These are phyloP conservation scores for Enteromius fasciolatus DNA, from an alignment of 2,797 vertebrate genomes.

Conservation along the genomic window DNA sequence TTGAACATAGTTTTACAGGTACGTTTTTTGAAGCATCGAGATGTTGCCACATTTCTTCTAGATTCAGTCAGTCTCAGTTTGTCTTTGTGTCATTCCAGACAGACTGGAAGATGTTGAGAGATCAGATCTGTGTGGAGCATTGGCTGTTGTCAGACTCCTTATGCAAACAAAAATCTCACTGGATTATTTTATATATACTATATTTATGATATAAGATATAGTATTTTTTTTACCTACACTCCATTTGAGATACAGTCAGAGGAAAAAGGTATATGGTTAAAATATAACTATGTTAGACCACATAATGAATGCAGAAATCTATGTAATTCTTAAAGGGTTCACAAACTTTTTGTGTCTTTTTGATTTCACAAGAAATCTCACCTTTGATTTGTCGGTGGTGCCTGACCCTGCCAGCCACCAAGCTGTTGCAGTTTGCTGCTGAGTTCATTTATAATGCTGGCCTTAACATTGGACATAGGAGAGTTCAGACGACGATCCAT, in stretches of 20 bases:
- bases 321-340: not conserved
- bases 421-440: constrained; percentile 93
- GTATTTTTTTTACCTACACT: not conserved
- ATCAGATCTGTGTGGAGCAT: not conserved
- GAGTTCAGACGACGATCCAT: constrained; percentile 76
- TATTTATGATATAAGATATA: not conserved
- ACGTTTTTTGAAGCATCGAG: not conserved
- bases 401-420: constrained; percentile 78
- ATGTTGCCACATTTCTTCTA: not conserved
- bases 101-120: not conserved
- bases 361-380: constrained; percentile 50
- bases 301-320: not conserved
- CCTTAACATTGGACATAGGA: constrained; percentile 86
- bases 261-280: not conserved
- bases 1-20: not conserved
- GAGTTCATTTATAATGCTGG: constrained; percentile 91
- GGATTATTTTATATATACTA: not conserved
- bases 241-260: not conserved
- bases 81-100: not conserved
- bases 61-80: not conserved
- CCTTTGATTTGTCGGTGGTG: constrained; percentile 76
- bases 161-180: not conserved
- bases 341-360: not conserved
- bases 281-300: not conserved
- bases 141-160: not conserved